A percentile compares a stretch with the other conserved stretches of the same genome.
Evolutionary conservation across 2,888 invertebrate genomes (phyloP).

Genomic region (Margaritifera margaritifera): DNA sequence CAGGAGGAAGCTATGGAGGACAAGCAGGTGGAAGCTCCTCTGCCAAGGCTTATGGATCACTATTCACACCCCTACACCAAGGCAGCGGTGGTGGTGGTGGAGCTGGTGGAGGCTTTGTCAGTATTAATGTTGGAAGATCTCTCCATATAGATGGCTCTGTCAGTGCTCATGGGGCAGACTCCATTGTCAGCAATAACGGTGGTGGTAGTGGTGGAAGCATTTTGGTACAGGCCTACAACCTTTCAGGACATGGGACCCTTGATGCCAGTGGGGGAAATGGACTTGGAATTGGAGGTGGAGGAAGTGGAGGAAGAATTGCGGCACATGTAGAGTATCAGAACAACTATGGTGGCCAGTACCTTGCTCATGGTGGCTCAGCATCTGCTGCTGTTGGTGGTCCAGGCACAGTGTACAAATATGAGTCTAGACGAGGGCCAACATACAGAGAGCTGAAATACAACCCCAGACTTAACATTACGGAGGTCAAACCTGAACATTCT

Average conservation of each 20-base stretch:
- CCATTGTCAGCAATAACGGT: constrained; percentile 29
- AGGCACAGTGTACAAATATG: constrained; percentile 60
- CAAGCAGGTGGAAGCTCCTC: constrained; percentile 34
- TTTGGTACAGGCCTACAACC: constrained; percentile 51
- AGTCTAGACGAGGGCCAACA: constrained; percentile 53
- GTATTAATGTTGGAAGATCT: constrained; percentile 43
- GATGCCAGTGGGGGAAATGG: constrained; percentile 55
- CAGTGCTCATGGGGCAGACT: constrained; percentile 39
- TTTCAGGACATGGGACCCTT: constrained; percentile 55
- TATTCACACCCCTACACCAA: constrained; percentile 48
- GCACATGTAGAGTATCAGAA: constrained; percentile 48
- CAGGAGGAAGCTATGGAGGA: constrained; percentile 55
- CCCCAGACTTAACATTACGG: constrained; percentile 48
- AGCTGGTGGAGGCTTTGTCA: constrained; percentile 52
- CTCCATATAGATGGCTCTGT: constrained; percentile 54
- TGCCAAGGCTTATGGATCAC: constrained; percentile 49
- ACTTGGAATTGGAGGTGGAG: constrained; percentile 41
- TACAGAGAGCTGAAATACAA: constrained; percentile 62
- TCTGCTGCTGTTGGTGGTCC: constrained; percentile 44
- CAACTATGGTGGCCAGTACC: constrained; percentile 50
- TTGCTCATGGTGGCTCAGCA: constrained; percentile 41
- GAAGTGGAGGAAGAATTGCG: constrained; percentile 58
- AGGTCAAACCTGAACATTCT: constrained; percentile 51
- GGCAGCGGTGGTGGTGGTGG: constrained; percentile 51
- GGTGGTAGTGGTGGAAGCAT: constrained; percentile 59